Evolutionary conservation across 2,113 vertebrate species (phyloP), one percentile per base, ranked within the genome.

Genomic region (Eudorcas thomsonii): DNA sequence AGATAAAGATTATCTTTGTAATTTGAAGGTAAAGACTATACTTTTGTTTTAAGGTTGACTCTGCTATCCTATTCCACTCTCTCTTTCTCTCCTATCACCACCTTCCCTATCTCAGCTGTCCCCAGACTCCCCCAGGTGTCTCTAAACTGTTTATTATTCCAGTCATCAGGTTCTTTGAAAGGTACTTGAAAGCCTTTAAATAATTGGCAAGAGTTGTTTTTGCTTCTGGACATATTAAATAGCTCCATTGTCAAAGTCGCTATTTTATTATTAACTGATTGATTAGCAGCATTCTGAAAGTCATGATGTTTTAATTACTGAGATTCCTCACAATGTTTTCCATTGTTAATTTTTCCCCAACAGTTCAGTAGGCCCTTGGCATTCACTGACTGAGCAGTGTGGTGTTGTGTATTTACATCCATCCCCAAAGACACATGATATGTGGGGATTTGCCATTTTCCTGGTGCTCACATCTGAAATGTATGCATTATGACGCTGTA

Each of bases 261-360:
- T 91, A 77, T 93, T 95, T 97, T 96, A 54, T 93, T 86, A 85
- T 85, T 25, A 96, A 92, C 39, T 82, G 52, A 86, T 85, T 80
- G 88, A 96, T 60, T 60, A 78, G 62, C 33, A 92, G 62, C n/a
- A 90, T 62, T 54, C n/a, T 92, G 19, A 48, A 90, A 84, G 77
- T 80, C 48, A n/a, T 23, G 25, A 15, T 90, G 8, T 80, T 90
- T 93, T 74, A 82, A 95, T 95, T 62, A 93, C 23, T 28, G 77
- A 30, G 91, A 43, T 71, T 81, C 9, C 30, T 85, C 36, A 64
- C 23, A 95, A 55, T 55, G 21, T 77, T 64, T 78, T 71, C 16
- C 48, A 59, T 21, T 33, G 11, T 25, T 80, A 62, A 80, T 21
- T 74, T 55, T 91, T 15, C 81, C 50, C 21, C 74, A 90, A 23